These are phyloP conservation scores for Melanotaenia boesemani DNA, from an alignment of 2,797 vertebrate genomes.

Conservation along the genomic window DNA sequence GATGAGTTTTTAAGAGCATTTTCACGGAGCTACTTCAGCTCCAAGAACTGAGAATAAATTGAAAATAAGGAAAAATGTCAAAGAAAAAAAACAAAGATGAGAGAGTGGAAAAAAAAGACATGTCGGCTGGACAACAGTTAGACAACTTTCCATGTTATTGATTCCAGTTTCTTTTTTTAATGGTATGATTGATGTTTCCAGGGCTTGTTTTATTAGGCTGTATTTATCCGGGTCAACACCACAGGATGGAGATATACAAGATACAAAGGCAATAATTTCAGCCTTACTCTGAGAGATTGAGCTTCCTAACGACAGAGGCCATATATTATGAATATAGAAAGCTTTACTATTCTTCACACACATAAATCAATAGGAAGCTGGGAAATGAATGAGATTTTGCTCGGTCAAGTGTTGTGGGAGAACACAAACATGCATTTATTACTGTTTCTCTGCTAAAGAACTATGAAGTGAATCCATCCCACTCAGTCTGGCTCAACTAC, in stretches of 20 bases:
- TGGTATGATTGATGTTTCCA: constrained; percentile 66
- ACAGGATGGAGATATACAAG: constrained; percentile 22
- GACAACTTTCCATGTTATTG: constrained; percentile 42
- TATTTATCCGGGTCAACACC: constrained; percentile 54
- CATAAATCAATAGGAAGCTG: constrained; percentile 55
- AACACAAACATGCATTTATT: constrained; percentile 10
- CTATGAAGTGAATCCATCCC: constrained; percentile 48
- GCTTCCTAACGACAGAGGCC: constrained; percentile 39
- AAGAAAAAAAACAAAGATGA: constrained; percentile 7
- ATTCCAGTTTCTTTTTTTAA: constrained; percentile 64
- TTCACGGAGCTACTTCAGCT: constrained; percentile 29
- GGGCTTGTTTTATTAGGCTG: constrained; percentile 64
- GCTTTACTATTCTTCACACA: constrained; percentile 14
- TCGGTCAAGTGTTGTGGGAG: constrained; percentile 43
- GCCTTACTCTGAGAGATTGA: constrained; percentile 21
- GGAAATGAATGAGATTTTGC: constrained; percentile 32
- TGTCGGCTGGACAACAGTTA: constrained; percentile 47
- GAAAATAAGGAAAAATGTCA: constrained; percentile 25
- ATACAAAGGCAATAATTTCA: constrained; percentile 43
- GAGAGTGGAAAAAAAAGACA: constrained; percentile 11
- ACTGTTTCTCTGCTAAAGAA: constrained; percentile 29
- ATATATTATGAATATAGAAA: constrained; percentile 52
- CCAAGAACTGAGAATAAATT: constrained; percentile 24
- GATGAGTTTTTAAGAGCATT: constrained; percentile 6
- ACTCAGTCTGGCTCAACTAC: constrained; percentile 33